Base-by-base conservation (phyloP, 64 coral and sea anemone species). In the Exaiptasia diaphana region DNA sequence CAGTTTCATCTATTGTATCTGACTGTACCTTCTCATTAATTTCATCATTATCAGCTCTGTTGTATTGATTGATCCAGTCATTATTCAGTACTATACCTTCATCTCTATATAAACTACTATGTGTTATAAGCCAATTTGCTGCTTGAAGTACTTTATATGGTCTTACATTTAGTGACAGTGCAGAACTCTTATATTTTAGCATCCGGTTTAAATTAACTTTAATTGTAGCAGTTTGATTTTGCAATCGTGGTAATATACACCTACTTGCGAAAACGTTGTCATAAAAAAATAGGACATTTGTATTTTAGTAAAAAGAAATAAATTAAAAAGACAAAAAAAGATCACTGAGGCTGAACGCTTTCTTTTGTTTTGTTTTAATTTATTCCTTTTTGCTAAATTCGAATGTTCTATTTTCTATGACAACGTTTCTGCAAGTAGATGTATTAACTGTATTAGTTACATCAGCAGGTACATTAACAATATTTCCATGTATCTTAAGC, bases 11-110 rank as follows among this genome's bases (percentile, higher is more conserved):
- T 0, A 55, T 10, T 5, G 52, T 55, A 55, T 55, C 52, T 55
- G 0, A 1, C 52, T 55, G 3, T 10, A 55, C n/a, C n/a, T n/a
- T 55, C 20, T 55, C 17, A 67, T 67, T 38, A 37, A 0, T 67
- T 67, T 0, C 63, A 67, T 67, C 63, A 67, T 67, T 67, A 30
- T 0, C 63, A 67, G 0, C 27, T 67, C 33, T 0, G 63, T 0
- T 55, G 52, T 55, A 3, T 1, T 55, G 52, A 55, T 67, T 67
- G 5, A 67, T 67, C 63, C 63, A 38, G 63, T 67, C 63, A 67
- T 37, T 67, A 67, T 67, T 67, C 63, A 67, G 4, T 67, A 67
- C 63, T 67, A 67, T 67, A 67, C 63, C 63, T 2, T 67, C 63
- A 67, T 67, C 63, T 67, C 1, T 67, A 67, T 67, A 67, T 26